Conservation (phyloP, 1,140 invertebrate species). For the Cotesia vestalis region DNA sequence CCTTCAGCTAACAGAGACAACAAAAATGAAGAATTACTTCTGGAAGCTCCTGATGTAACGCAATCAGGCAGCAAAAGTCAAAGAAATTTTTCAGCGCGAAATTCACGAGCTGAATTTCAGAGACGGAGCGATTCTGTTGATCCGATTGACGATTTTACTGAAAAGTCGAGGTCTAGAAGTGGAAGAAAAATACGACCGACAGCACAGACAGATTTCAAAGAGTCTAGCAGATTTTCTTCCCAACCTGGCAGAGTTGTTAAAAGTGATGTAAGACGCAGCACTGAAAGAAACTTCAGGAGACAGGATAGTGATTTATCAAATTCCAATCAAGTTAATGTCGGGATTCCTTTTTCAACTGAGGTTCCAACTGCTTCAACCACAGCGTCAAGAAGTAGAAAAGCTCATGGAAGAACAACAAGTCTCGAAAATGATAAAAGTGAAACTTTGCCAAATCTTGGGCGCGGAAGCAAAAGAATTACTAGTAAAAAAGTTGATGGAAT, state of each 20-base stretch:
- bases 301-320: constrained; percentile 35
- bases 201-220: constrained; percentile 42
- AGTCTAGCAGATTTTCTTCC: constrained; percentile 34
- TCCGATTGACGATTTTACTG: constrained; percentile 39
- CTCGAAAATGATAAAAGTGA: too few relatives aligned
- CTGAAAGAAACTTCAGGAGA: constrained; percentile 37
- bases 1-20: neutral
- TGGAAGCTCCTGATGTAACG: constrained; percentile 15
- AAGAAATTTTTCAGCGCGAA: neutral
- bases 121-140: constrained; percentile 39
- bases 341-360: constrained; percentile 32
- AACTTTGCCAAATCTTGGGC: too few relatives aligned
- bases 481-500: too few relatives aligned
- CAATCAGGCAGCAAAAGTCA: neutral
- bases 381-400: neutral
- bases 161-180: constrained; percentile 46
- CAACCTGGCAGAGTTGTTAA: constrained; percentile 12
- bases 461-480: too few relatives aligned
- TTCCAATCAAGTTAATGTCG: constrained; percentile 46
- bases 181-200: constrained; percentile 53
- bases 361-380: neutral
- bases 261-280: constrained; percentile 7
- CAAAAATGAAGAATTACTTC: neutral
- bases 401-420: constrained; percentile 20
- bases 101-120: neutral